Conservation (phyloP, 2,797 vertebrate species). For the Notoglanidium macrostoma region DNA sequence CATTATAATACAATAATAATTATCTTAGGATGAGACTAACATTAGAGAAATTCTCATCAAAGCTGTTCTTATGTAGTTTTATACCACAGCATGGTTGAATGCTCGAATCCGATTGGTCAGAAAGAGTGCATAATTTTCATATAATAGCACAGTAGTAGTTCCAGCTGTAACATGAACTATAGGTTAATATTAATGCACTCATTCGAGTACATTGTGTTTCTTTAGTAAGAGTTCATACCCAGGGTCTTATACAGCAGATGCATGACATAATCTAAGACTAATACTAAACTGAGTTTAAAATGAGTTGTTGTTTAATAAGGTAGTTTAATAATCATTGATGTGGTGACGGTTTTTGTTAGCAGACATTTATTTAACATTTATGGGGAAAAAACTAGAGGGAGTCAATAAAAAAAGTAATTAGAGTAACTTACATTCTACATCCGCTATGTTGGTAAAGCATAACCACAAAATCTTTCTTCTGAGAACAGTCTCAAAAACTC, state of each 20-base stretch:
- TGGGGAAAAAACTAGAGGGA: not conserved
- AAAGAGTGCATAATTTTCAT: not conserved
- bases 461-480: not conserved
- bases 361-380: not conserved
- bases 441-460: not conserved
- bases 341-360: not conserved
- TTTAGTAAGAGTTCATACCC: not conserved
- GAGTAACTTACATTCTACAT: not conserved
- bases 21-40: not conserved
- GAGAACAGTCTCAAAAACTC: not conserved
- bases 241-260: not conserved
- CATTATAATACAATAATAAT: not conserved
- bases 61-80: not conserved
- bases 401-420: not conserved
- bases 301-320: not conserved
- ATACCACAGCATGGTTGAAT: not conserved
- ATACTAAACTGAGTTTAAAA: not conserved
- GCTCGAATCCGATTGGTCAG: not conserved
- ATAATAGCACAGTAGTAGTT: not conserved
- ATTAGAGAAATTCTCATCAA: not conserved
- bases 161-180: not conserved
- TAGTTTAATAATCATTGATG: not conserved
- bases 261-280: not conserved
- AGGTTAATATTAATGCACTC: not conserved
- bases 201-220: not conserved